Evolutionary conservation across 1,140 invertebrate species (phyloP).

Genomic region (Macrotrachela quadricornifera): DNA sequence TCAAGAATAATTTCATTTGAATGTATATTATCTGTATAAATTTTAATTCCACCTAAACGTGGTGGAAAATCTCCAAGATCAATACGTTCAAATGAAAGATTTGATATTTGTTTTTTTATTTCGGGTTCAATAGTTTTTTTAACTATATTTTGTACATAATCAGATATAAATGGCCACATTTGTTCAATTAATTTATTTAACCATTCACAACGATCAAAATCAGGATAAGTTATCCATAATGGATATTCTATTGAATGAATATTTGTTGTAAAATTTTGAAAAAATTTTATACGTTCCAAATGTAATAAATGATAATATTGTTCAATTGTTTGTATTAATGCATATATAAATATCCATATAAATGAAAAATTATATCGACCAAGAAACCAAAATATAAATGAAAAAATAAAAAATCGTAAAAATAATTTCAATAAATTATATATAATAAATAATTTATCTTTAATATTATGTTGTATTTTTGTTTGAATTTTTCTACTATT

Average conservation of each 20-base stretch:
- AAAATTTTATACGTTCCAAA: too few species aligned
- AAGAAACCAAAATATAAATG: too few species aligned
- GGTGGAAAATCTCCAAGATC: conserved; percentile 66
- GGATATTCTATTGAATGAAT: conserved; percentile 6
- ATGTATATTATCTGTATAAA: conserved; percentile 75
- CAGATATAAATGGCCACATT: conserved; percentile 85
- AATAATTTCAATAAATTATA: too few species aligned
- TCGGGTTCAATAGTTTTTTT: conserved; percentile 61
- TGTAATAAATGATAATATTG: too few species aligned
- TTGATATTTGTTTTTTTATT: conserved; percentile 49
- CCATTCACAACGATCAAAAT: conserved; percentile 80
- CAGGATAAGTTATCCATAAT: conserved; percentile 57
- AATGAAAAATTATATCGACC: too few species aligned
- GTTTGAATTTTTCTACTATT: too few species aligned
- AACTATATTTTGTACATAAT: conserved; percentile 55
- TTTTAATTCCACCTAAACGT: conserved; percentile 73
- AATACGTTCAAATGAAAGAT: conserved; percentile 74
- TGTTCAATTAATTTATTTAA: conserved; percentile 66
- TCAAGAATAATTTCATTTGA: conserved; percentile 88
- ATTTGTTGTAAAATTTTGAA: too few species aligned
- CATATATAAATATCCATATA: too few species aligned
- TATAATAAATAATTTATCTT: too few species aligned
- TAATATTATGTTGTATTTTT: too few species aligned
- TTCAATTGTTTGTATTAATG: too few species aligned
- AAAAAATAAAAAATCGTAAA: too few species aligned